Evolutionary conservation across 2,113 vertebrate species (phyloP).

Genomic region (Colaptes auratus): DNA sequence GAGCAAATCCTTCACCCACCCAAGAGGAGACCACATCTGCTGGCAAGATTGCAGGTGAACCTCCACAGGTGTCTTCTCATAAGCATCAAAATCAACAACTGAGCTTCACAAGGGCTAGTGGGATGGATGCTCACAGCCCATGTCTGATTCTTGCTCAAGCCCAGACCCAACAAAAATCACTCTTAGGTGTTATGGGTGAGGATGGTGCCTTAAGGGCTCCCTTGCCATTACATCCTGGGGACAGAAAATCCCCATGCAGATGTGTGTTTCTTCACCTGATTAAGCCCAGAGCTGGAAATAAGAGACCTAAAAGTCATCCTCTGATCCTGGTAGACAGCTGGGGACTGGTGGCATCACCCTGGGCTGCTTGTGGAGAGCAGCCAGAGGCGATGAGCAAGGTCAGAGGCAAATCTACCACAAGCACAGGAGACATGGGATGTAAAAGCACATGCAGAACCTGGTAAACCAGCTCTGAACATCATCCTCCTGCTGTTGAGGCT

Average conservation of each 20-base stretch:
- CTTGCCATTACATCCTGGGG: background rate
- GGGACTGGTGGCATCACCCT: background rate
- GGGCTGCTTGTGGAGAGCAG: background rate
- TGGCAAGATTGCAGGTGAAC: background rate
- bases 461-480: background rate
- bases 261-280: background rate
- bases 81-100: background rate
- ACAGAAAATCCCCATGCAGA: background rate
- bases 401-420: background rate
- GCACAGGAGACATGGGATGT: rapidly evolving
- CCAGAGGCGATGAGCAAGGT: background rate
- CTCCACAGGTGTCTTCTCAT: background rate
- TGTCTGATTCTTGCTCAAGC: background rate
- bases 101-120: rapidly evolving
- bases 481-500: background rate
- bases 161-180: background rate
- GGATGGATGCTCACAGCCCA: background rate
- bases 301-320: background rate
- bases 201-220: background rate
- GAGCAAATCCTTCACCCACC: background rate
- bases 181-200: rapidly evolving
- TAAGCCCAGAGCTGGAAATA: background rate
- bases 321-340: background rate
- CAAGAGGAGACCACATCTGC: background rate
- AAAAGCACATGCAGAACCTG: background rate